phyloP scores from a whole-genome alignment of 2,113 vertebrate species.

The Pseudopodoces humilis region DNA sequence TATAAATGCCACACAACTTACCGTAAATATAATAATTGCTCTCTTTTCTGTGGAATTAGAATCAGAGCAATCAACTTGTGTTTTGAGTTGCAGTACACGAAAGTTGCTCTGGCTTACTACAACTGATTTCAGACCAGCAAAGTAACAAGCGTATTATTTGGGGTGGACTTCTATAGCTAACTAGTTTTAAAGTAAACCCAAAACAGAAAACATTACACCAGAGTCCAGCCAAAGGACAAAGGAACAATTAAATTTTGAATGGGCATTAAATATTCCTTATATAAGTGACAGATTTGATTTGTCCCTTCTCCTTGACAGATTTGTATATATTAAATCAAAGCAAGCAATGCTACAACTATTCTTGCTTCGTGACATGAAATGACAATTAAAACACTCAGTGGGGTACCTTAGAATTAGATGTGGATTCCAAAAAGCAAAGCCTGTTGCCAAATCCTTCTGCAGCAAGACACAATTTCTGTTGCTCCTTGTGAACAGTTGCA shows the following conservation, averaged over 20 bases:
- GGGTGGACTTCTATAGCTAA: not conserved
- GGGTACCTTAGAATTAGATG: conserved; percentile 94
- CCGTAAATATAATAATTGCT: not conserved
- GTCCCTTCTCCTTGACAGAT: not conserved
- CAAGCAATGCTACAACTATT: not conserved
- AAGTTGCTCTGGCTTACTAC: not conserved
- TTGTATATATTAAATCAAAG: not conserved
- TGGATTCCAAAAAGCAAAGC: conserved; percentile 96
- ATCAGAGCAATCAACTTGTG: not conserved
- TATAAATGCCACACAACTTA: not conserved
- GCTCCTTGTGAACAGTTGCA: conserved; percentile 89
- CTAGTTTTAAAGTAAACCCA: not conserved
- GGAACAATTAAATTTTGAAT: not conserved
- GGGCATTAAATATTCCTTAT: not conserved
- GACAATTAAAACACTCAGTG: not conserved
- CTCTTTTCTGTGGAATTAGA: not conserved
- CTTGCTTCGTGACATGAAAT: not conserved
- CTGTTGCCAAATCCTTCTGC: conserved; percentile 97
- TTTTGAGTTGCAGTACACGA: not conserved
- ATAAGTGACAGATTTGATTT: not conserved
- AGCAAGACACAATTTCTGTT: conserved; percentile 93
- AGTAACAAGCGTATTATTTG: not conserved
- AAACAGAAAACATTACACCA: not conserved
- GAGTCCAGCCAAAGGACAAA: not conserved
- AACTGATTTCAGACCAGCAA: not conserved